Evolutionary conservation across 2,113 vertebrate species (phyloP), one percentile per base, ranked within the genome.

Genomic region (Misgurnus anguillicaudatus): DNA sequence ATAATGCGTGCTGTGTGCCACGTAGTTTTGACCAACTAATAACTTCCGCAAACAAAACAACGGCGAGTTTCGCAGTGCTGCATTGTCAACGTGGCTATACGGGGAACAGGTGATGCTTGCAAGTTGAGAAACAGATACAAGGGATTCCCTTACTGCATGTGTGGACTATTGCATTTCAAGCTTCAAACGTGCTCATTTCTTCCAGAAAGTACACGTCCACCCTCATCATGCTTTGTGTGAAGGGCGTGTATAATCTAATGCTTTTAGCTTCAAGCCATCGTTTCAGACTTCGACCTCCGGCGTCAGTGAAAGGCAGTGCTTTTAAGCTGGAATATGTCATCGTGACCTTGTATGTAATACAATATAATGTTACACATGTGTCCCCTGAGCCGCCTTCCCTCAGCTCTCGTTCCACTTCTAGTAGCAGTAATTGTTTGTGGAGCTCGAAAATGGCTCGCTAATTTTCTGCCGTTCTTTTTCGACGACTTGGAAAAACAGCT

Each of bases 401-500:
- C 89, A 86, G 87, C 86, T 87, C 84, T 84, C 68, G 79, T 87
- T 86, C 61, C 84, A 73, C 79, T 84, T 78, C 79, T 67, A 53
- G 42, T 39, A 5, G 82, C 82, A 82, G 83, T 89, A 89, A 91
- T 88, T 87, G 85, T 86, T 86, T 87, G 73, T 83, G 81, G 84
- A 86, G 79, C 74, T 81, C 82, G 63, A 77, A 81, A 87, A 89
- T 84, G 83, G 36, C 85, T 48, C 70, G 68, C 86, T 88, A 76
- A 89, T 90, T 87, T 65, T 51, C 82, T 82, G 76, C 48, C 47
- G 58, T 62, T 45, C 16, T 62, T 9, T 87, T 86, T 65, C 51
- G 41, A 75, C 47, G 85, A 81, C 87, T 81, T 89, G 83, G 83
- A 90, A 89, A 88, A 90, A 90, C 86, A 87, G 84, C 38, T 84